Evolutionary conservation across 2,888 invertebrate genomes (phyloP).

Genomic region (Lingula anatina): DNA sequence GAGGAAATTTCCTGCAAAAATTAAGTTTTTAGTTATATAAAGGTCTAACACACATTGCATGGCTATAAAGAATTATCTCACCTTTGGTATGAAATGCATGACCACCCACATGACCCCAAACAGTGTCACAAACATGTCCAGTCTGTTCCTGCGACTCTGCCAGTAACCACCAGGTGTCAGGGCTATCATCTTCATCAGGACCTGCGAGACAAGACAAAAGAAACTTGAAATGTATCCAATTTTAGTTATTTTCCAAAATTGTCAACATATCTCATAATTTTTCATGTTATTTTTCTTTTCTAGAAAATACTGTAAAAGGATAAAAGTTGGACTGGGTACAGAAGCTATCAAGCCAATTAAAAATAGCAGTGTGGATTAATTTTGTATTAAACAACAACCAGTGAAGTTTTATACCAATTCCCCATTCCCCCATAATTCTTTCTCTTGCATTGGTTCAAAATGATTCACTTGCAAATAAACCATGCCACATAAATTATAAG

Average conservation of each 20-base stretch:
- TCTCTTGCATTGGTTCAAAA: too few relatives aligned
- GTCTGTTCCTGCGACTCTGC: conserved; percentile 94
- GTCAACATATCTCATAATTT: background rate
- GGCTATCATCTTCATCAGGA: conserved; percentile 96
- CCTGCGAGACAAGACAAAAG: conserved; percentile 50
- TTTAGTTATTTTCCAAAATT: background rate
- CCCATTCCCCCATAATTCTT: too few relatives aligned
- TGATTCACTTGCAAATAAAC: too few relatives aligned
- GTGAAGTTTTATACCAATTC: too few relatives aligned
- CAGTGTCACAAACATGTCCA: conserved; percentile 94
- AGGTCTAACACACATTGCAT: background rate
- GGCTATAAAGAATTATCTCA: conserved; percentile 3
- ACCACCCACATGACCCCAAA: conserved; percentile 96
- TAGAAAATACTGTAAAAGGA: too few relatives aligned
- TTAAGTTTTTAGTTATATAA: conserved; percentile 5
- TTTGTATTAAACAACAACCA: too few relatives aligned
- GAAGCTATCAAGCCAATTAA: too few relatives aligned
- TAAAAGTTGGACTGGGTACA: too few relatives aligned
- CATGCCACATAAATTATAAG: too few relatives aligned
- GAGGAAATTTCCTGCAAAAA: background rate
- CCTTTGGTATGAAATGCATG: conserved; percentile 73
- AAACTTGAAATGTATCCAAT: too few relatives aligned
- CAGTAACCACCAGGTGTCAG: conserved; percentile 97
- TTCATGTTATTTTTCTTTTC: too few relatives aligned
- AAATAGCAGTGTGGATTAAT: too few relatives aligned